These are phyloP conservation scores for Rotaria macrura DNA, from an alignment of 2,888 invertebrate genomes.

Conservation along the genomic window DNA sequence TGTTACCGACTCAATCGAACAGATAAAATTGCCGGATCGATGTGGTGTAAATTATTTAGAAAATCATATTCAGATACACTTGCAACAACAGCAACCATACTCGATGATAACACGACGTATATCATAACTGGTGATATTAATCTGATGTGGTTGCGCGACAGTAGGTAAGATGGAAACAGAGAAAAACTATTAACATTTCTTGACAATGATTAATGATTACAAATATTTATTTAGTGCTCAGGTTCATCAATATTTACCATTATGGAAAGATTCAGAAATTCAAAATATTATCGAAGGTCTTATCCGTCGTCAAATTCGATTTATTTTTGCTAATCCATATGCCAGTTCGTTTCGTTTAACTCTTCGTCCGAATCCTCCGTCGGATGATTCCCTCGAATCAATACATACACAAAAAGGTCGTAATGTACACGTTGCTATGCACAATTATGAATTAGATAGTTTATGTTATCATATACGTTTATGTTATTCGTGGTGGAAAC, in stretches of 20 bases:
- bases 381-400: neutral
- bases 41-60: constrained; percentile 2
- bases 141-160: neutral
- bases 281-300: constrained; percentile 5
- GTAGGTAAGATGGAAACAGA: neutral
- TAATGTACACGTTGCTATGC: neutral
- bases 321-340: neutral
- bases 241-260: constrained; percentile 12
- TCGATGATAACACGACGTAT: neutral
- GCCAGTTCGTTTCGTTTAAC: neutral
- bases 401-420: neutral
- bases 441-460: constrained; percentile 16
- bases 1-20: neutral
- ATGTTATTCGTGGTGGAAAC: neutral
- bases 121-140: constrained; percentile 8
- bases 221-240: neutral
- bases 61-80: neutral
- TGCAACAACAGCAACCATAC: neutral
- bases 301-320: neutral
- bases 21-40: neutral
- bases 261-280: neutral
- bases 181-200: neutral
- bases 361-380: constrained; percentile 5
- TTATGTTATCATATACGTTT: neutral
- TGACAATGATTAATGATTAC: neutral